Evolutionary conservation across 2,797 vertebrate species (phyloP).

Genomic region (Lindbergichthys nudifrons): DNA sequence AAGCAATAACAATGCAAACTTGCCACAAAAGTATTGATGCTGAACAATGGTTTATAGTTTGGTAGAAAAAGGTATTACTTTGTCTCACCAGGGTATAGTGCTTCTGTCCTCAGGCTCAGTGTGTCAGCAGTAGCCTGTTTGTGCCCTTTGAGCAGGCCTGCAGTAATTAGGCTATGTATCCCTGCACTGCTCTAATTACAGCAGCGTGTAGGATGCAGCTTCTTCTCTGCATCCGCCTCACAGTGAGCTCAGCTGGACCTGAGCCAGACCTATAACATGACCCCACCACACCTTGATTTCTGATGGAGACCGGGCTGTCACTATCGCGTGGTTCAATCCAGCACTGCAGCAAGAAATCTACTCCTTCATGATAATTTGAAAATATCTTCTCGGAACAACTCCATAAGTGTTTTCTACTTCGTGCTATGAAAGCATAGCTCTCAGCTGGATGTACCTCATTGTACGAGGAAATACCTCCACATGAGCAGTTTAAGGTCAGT

Average conservation of each 20-base stretch:
- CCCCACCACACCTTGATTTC: conserved; percentile 46
- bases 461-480: background rate
- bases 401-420: conserved; percentile 9
- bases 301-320: conserved; percentile 49
- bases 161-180: conserved; percentile 24
- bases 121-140: conserved; percentile 9
- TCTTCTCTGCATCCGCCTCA: conserved; percentile 25
- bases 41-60: conserved; percentile 6
- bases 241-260: conserved; percentile 16
- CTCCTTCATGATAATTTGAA: background rate
- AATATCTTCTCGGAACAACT: conserved; percentile 4
- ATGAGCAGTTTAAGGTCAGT: background rate
- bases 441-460: background rate
- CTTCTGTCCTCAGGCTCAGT: conserved; percentile 3
- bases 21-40: conserved; percentile 1
- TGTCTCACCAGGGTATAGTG: conserved; percentile 6
- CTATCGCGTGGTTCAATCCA: conserved; percentile 63
- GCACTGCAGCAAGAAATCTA: conserved; percentile 45
- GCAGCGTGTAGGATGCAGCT: conserved; percentile 14
- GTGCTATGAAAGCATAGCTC: background rate
- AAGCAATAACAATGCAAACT: conserved; percentile 1
- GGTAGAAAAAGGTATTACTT: background rate
- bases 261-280: conserved; percentile 44
- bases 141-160: conserved; percentile 18
- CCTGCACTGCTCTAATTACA: conserved; percentile 35